Conservation (phyloP, 2,113 vertebrate genomes). For the Campylomormyrus numenius region DNA sequence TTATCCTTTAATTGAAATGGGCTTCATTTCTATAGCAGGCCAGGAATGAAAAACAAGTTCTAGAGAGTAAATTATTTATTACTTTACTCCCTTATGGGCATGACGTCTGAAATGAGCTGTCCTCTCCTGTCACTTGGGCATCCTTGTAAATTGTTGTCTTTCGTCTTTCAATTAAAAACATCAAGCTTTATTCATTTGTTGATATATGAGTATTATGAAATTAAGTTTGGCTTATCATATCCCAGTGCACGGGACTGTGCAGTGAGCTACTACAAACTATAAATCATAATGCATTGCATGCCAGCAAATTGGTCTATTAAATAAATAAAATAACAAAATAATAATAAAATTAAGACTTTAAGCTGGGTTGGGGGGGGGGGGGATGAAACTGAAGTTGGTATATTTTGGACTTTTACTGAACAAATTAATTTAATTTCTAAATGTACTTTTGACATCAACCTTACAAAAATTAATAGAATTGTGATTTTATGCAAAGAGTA, state of each 20-base stretch:
- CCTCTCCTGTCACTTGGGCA: neutral
- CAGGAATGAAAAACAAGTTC: conserved; percentile 13
- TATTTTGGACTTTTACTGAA: neutral
- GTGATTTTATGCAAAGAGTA: neutral
- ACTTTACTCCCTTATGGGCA: neutral
- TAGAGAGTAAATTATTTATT: neutral
- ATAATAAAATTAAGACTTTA: neutral
- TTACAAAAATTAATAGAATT: neutral
- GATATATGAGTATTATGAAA: neutral
- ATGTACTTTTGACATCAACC: neutral
- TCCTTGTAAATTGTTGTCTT: neutral
- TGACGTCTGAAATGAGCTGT: neutral
- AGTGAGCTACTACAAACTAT: neutral
- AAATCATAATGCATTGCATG: neutral
- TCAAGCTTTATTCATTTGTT: neutral
- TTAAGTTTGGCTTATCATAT: neutral
- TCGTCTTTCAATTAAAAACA: neutral
- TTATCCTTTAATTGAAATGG: neutral
- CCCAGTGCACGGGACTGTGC: neutral
- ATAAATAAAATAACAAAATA: neutral
- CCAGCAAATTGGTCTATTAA: neutral
- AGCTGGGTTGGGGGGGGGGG: neutral
- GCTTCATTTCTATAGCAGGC: neutral
- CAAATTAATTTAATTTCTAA: neutral
- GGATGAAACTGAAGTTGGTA: neutral